Evolutionary conservation across 1,140 invertebrate species (phyloP), one percentile per base, ranked within the genome.

Genomic region (Drosophila sucinea): DNA sequence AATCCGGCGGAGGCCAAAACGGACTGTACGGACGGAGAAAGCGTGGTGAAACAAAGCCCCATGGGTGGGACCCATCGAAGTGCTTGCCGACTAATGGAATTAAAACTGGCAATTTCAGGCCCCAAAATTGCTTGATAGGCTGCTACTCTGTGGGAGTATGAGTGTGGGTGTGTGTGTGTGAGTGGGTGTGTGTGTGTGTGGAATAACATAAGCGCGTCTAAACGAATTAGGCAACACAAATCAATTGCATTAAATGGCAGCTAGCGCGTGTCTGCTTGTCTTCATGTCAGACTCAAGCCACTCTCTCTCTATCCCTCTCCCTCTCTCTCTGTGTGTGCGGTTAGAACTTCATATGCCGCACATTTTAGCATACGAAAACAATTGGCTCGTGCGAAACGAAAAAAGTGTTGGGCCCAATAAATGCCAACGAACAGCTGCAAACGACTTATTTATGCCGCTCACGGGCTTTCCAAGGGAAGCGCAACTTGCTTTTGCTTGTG

Each of bases 211-310:
- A 77, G 66, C 82, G 54, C 67, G 67, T 71, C 73, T 67, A 78
- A 86, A 71, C 78, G 74, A 85, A 87, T 83, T 82, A 83, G 79
- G 64, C 60, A 70, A 73, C 84, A 82, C 83, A 87, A 89, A 87
- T 87, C 77, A 87, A 87, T 87, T 87, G 84, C 77, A 89, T 89
- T 80, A 89, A 74, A 68, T 70, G 83, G 73, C 72, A 87, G 78
- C 74, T 75, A 84, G 74, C 74, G 81, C 73, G 81, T 74, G 81
- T 65, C 67, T 70, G 60, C n/a, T 63, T 51, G 55, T 30, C 56
- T 32, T 40, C 35, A 29, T 41, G 44, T 63, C 33, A 68, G n/a
- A 55, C 35, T 61, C 44, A 38, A 35, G 1, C 25, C 17, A 7
- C 6, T 29, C n/a, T 0, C 44, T 25, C 17, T 25, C 10, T 41